phyloP scores from a whole-genome alignment of 1,140 invertebrate species.

The Ceratoteleas bidentatus region DNA sequence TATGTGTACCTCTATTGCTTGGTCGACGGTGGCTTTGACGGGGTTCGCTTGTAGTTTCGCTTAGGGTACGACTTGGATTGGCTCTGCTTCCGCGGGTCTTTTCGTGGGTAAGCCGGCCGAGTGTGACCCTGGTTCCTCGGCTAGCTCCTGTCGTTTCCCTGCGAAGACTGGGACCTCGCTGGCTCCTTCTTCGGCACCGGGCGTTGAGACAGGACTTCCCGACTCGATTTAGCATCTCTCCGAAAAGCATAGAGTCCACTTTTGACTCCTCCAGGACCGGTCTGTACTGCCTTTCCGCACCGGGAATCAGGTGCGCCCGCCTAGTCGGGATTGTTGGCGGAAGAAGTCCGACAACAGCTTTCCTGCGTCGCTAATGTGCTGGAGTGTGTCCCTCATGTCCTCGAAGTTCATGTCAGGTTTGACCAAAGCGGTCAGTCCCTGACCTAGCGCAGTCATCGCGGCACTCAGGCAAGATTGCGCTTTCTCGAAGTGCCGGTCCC shows the following conservation, averaged over 20 bases:
- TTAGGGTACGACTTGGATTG: background rate
- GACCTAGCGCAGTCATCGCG: background rate
- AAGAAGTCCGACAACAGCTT: background rate
- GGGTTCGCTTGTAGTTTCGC: background rate
- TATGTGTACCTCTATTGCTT: background rate
- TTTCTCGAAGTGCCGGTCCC: background rate
- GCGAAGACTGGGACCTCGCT: background rate
- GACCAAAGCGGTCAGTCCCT: background rate
- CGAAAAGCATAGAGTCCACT: background rate
- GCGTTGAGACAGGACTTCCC: background rate
- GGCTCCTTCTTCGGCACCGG: background rate
- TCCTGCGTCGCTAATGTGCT: background rate
- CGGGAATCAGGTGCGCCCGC: background rate
- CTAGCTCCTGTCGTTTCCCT: slow-evolving; percentile 11
- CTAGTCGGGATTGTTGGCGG: background rate
- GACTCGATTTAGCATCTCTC: background rate
- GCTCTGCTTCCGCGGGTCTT: background rate
- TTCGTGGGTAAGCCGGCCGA: background rate
- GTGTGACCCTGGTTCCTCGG: background rate
- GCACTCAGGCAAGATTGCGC: background rate
- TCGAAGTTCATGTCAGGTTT: background rate
- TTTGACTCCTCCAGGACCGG: slow-evolving; percentile 2
- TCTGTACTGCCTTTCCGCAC: slow-evolving; percentile 5
- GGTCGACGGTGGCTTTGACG: background rate
- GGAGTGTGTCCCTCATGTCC: background rate